Evolutionary conservation across 2,888 invertebrate genomes (phyloP).

Genomic region (Gasteruption jaculator): DNA sequence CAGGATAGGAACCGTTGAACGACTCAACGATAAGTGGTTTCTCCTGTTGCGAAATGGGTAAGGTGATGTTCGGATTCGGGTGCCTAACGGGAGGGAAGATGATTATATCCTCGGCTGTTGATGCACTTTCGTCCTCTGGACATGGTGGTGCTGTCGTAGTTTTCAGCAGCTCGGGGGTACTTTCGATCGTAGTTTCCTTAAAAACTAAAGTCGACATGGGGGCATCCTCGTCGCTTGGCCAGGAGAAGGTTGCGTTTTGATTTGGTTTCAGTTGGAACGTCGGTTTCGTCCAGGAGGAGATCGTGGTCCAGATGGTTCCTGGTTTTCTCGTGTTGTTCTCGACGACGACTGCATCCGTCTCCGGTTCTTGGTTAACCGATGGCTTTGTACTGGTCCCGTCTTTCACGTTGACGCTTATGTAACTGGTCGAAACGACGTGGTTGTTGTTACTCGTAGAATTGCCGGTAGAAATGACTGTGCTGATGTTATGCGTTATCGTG

Average conservation of each 20-base stretch:
- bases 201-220: slow-evolving; percentile 24
- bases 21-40: slow-evolving; percentile 47
- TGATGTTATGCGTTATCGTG: slow-evolving; percentile 47
- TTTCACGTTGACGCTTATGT: slow-evolving; percentile 44
- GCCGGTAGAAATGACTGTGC: slow-evolving; percentile 41
- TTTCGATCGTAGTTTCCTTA: slow-evolving; percentile 22
- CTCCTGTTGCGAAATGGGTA: slow-evolving; percentile 53
- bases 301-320: slow-evolving; percentile 37
- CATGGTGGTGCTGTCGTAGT: slow-evolving; percentile 30
- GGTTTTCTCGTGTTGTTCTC: slow-evolving; percentile 2
- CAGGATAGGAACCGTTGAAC: slow-evolving; percentile 51
- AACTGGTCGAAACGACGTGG: slow-evolving; percentile 45
- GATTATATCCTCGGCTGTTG: slow-evolving; percentile 63
- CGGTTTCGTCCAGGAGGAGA: slow-evolving; percentile 42
- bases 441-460: slow-evolving; percentile 35
- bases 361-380: slow-evolving; percentile 7
- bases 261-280: slow-evolving; percentile 41
- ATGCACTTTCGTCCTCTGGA: slow-evolving; percentile 64
- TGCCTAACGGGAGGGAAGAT: slow-evolving; percentile 85
- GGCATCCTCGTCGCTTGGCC: slow-evolving; percentile 22
- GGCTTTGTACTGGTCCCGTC: slow-evolving; percentile 36
- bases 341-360: slow-evolving; percentile 18
- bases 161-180: neutral
- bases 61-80: slow-evolving; percentile 73
- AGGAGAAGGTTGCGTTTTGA: slow-evolving; percentile 22